Evolutionary conservation across 2,113 vertebrate genomes (phyloP), one percentile per base, ranked within the genome.

Genomic region (Galemys pyrenaicus): DNA sequence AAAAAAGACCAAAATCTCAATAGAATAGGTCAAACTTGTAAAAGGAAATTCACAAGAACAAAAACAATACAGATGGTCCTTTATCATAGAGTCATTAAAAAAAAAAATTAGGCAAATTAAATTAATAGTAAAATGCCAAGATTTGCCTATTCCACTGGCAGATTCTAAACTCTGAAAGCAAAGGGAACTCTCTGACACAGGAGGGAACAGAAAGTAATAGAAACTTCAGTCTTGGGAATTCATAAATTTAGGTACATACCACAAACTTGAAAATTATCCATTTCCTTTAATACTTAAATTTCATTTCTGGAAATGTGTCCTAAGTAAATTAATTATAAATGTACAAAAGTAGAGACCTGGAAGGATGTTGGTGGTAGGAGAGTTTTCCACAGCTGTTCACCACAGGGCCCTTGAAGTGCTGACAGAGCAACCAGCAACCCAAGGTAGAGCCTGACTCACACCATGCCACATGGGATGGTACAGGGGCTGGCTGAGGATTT

Each of bases 251-350:
- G 19, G 37, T 46, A 67, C 1, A 80, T 39, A 44, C 15, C 35
- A 9, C 32, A 73, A 82, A 35, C 30, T 32, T 70, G 54, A 78
- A 93, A 62, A 62, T 73, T 37, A 89, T 67, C 54, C 56, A 28
- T 91, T 93, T 78, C 32, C 79, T 93, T 73, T 68, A 67, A 73
- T 2, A 35, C 49, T 8, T 35, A 35, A 77, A 44, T 78, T 86
- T 89, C 35, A 49, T 46, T 84, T 94, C 75, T 83, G 15, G 24
- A 75, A 79, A 89, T 39, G 24, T 73, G 73, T 78, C 68, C 41
- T 94, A 56, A 41, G 39, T 86, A 60, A 85, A 91, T 82, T 30
- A 64, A 22, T 81, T 78, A 44, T 56, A 70, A 88, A 46, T 67
- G 20, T 30, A 64, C n/a, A 71, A 51, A 44, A 49, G 85, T 44